Percentiles rank a stretch among this genome's conserved stretches.
Evolutionary conservation across 2,797 vertebrate genomes (phyloP).

Genomic region (Enteromius fasciolatus): DNA sequence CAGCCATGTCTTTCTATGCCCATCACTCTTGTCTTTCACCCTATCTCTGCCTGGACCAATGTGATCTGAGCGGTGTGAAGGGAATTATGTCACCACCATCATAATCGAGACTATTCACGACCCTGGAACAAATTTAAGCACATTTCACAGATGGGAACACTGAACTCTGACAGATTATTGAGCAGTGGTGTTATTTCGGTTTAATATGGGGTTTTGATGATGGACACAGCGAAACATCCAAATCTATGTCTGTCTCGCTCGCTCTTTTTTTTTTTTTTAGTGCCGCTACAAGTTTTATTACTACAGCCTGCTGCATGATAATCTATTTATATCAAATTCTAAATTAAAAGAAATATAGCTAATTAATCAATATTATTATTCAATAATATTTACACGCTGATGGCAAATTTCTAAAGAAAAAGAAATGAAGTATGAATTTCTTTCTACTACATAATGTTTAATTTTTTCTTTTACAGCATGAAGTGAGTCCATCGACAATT

Average conservation of each 20-base stretch:
- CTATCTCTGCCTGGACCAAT: background rate
- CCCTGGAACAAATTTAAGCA: background rate
- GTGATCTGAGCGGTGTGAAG: background rate
- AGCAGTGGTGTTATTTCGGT: background rate
- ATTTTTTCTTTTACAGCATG: background rate
- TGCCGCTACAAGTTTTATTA: background rate
- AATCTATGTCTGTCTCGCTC: background rate
- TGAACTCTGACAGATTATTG: constrained; percentile 22
- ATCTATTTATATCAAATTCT: background rate
- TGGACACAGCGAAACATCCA: background rate
- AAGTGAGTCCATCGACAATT: background rate
- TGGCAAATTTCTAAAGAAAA: background rate
- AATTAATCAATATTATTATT: background rate
- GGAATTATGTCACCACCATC: background rate
- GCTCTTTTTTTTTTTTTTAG: background rate
- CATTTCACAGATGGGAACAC: constrained; percentile 8
- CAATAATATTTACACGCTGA: background rate
- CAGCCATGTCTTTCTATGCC: constrained; percentile 6
- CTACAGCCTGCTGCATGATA: background rate
- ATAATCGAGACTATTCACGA: background rate
- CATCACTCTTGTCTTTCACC: constrained; percentile 13
- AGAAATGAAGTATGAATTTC: background rate
- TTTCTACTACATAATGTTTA: background rate
- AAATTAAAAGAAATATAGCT: background rate
- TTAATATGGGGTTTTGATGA: background rate